Base-by-base conservation (phyloP, 2,113 vertebrate genomes). In the Corythoichthys intestinalis region DNA sequence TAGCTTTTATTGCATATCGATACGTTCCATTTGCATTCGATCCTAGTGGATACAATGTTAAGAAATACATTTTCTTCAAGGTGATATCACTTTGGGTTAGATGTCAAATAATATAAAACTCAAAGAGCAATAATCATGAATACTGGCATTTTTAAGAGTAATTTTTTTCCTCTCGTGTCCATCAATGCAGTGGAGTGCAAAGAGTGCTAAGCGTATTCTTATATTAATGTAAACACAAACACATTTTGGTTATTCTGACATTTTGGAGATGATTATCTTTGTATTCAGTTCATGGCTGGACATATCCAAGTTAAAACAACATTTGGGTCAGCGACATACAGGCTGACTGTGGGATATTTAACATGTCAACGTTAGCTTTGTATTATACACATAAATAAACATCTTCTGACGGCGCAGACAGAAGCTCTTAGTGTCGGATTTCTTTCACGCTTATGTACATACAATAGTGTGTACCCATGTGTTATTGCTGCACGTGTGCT, bases 381-480 rank as follows among this genome's bases (percentile, higher is more conserved):
- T 34, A 47, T 63, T 60, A 67, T 56, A 69, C 59, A 53, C 57
- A 49, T 70, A 70, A 52, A 53, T 52, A 66, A 65, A 69, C n/a
- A 67, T 62, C 4, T 54, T 73, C 35, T 35, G 37, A 59, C 44
- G 17, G 50, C 63, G 41, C 67, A 28, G 41, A 70, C 67, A 48
- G 39, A 80, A 76, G 78, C 66, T 58, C 65, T 74, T 74, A 50
- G 72, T 77, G 10, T 76, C 41, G 5, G 63, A 73, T 72, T 14
- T 79, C 20, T 72, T 65, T 67, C 66, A 15, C 20, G 38, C 84
- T 39, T 70, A 81, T 86, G 75, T 86, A 86, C 83, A 87, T 77
- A 61, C 72, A 14, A 1, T n/a, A 53, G 81, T 56, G 60, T 65
- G 46, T 35, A n/a, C 34, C 73, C 67, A 68, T 20, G 52, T 73